phyloP scores from a whole-genome alignment of 2,113 vertebrate genomes.

The Notothenia rossii region DNA sequence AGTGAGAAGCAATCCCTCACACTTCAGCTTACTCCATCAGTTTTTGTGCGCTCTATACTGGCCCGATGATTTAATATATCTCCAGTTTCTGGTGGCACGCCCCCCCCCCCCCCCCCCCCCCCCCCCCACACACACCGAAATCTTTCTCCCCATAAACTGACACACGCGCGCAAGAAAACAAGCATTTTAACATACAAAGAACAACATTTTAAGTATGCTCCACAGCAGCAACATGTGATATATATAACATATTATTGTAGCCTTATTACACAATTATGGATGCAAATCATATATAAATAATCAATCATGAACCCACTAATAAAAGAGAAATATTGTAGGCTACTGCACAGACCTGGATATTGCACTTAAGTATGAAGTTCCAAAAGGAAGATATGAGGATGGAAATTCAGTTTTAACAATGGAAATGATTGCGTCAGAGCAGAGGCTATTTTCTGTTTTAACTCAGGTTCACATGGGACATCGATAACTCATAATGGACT shows the following conservation, averaged over 20 bases:
- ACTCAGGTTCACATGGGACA: neutral
- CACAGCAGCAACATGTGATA: neutral
- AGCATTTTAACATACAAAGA: neutral
- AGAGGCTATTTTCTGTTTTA: neutral
- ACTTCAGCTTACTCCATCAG: conserved; percentile 64
- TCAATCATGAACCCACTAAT: neutral
- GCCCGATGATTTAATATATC: conserved; percentile 59
- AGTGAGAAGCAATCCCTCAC: conserved; percentile 67
- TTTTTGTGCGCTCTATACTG: conserved; percentile 38
- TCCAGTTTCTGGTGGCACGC: conserved; percentile 26
- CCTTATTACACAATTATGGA: too few species aligned
- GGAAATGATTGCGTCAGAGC: neutral
- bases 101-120: too few species aligned
- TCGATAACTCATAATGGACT: neutral
- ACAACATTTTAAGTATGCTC: neutral
- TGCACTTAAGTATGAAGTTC: neutral
- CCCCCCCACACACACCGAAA: too few species aligned
- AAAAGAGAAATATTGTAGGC: neutral
- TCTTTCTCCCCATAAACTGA: neutral
- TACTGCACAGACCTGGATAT: neutral
- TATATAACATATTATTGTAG: neutral
- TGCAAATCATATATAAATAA: neutral
- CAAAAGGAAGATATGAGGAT: neutral
- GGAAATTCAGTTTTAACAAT: neutral
- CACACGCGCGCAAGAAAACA: neutral